Evolutionary conservation across 2,888 invertebrate species (phyloP).

Genomic region (Altica lythri): DNA sequence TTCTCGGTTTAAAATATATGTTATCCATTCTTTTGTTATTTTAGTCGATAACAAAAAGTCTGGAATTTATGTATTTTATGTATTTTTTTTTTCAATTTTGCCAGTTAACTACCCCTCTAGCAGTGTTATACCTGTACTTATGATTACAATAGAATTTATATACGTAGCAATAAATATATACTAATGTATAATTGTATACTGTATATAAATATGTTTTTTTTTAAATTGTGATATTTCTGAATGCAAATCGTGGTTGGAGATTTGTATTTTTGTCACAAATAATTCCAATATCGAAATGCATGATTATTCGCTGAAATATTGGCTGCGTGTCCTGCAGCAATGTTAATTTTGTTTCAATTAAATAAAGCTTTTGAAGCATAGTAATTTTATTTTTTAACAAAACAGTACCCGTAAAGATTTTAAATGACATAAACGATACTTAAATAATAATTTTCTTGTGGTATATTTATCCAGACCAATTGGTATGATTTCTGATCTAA

Average conservation of each 20-base stretch:
- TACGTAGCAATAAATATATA: conserved; percentile 32
- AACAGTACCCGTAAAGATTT: no score
- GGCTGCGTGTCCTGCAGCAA: conserved; percentile 29
- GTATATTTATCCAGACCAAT: no score
- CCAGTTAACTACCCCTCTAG: no score
- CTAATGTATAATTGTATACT: conserved; percentile 21
- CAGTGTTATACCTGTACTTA: conserved; percentile 26
- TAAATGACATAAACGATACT: no score
- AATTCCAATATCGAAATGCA: conserved; percentile 28
- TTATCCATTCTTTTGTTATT: no score
- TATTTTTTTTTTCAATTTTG: no score
- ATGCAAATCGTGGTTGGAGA: conserved; percentile 31
- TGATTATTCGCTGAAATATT: conserved; percentile 26
- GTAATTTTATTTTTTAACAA: conserved; percentile 12
- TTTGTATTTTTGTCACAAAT: conserved; percentile 34
- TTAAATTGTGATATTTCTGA: conserved; percentile 33
- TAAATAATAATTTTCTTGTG: no score
- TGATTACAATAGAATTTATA: conserved; percentile 34
- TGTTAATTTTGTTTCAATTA: conserved; percentile 30
- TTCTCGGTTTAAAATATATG: no score
- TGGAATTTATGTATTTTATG: no score
- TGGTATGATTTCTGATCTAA: no score
- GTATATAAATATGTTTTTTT: conserved; percentile 36
- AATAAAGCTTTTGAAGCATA: conserved; percentile 33
- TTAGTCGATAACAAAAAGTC: no score